Conservation (phyloP, 2,113 vertebrate species). For the Petrocephalus microphthalmus region DNA sequence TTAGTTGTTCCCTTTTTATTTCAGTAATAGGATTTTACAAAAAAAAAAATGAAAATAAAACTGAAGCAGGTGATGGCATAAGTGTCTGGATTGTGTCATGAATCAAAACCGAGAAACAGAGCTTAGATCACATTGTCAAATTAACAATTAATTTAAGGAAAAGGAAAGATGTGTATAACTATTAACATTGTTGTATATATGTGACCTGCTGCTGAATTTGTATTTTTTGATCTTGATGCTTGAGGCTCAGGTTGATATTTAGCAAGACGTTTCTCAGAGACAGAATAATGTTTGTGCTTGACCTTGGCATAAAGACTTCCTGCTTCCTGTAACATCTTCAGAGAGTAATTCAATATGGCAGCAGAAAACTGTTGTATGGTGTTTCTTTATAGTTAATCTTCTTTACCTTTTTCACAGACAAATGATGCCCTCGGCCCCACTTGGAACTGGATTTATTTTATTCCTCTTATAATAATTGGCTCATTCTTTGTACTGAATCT, state of each 20-base stretch:
- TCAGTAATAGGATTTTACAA: not conserved
- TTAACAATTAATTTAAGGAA: not conserved
- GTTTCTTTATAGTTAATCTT: conserved; percentile 20
- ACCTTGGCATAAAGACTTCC: not conserved
- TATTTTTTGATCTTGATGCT: not conserved
- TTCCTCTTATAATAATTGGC: conserved; percentile 92
- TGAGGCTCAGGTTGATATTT: not conserved
- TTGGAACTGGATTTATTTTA: conserved; percentile 98
- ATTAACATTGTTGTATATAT: not conserved
- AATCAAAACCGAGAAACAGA: not conserved
- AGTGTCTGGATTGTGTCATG: not conserved
- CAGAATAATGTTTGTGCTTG: not conserved
- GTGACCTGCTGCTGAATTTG: not conserved
- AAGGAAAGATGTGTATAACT: not conserved
- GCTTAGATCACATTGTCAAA: not conserved
- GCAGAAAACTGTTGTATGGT: not conserved
- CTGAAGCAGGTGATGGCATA: not conserved
- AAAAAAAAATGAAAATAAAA: not conserved
- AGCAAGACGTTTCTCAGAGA: not conserved
- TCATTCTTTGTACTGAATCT: conserved; percentile 97
- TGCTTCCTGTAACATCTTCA: not conserved
- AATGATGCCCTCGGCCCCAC: conserved; percentile 88
- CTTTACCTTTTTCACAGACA: conserved; percentile 61
- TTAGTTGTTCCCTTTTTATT: not conserved
- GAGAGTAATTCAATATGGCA: not conserved